Evolutionary conservation across 2,797 vertebrate species (phyloP).

Genomic region (Saxicola maurus): DNA sequence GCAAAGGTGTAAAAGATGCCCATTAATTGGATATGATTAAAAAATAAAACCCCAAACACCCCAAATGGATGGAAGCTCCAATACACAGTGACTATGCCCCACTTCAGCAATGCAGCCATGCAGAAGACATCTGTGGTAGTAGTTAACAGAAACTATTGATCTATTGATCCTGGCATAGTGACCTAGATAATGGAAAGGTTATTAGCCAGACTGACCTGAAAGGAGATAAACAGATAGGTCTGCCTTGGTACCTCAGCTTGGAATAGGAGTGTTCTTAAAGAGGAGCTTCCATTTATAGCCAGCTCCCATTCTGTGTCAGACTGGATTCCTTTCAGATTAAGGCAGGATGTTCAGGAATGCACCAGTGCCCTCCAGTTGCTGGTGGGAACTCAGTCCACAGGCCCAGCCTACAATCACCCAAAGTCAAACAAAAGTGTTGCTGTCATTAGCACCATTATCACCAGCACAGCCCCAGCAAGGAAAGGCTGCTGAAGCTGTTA

Average conservation of each 20-base stretch:
- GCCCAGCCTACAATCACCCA: neutral
- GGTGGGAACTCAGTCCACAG: neutral
- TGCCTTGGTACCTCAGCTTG: neutral
- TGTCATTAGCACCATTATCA: neutral
- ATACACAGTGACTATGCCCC: neutral
- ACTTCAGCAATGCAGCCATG: neutral
- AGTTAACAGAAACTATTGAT: neutral
- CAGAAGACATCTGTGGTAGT: neutral
- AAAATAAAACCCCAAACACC: neutral
- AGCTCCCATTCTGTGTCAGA: neutral
- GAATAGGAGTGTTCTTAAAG: neutral
- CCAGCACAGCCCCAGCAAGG: neutral
- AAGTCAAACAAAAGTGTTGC: neutral
- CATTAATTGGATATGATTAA: neutral
- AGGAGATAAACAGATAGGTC: neutral
- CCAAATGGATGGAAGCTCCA: neutral
- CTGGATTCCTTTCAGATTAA: neutral
- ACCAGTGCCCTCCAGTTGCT: neutral
- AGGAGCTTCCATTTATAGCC: neutral
- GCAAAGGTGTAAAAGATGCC: neutral
- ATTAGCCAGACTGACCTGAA: neutral
- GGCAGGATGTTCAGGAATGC: neutral
- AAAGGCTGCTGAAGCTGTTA: neutral
- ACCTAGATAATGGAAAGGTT: neutral
- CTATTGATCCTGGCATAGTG: neutral